These are phyloP conservation scores for Hemibagrus wyckioides DNA, from an alignment of 2,113 vertebrate species.

Conservation along the genomic window DNA sequence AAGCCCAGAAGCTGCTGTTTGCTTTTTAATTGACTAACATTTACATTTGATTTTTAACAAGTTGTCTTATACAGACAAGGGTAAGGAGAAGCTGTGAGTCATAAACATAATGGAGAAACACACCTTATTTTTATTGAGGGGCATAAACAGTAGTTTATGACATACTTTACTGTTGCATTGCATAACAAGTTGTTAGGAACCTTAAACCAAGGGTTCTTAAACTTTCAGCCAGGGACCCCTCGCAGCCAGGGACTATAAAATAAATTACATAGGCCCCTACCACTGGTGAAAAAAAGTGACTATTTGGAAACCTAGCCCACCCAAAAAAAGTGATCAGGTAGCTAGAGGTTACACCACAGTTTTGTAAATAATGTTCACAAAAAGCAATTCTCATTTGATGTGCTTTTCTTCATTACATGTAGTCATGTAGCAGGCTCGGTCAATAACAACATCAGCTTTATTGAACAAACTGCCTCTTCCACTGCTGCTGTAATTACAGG, in stretches of 20 bases:
- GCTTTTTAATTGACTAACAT: slow-evolving; percentile 70
- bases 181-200: slow-evolving; percentile 60
- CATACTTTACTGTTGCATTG: slow-evolving; percentile 66
- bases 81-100: slow-evolving; percentile 52
- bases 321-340: neutral
- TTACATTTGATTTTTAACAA: slow-evolving; percentile 69
- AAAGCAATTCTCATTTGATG: neutral
- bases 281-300: neutral
- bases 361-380: neutral
- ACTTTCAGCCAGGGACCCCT: neutral
- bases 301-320: neutral
- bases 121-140: slow-evolving; percentile 73
- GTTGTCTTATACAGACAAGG: slow-evolving; percentile 66
- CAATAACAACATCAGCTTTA: neutral
- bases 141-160: slow-evolving; percentile 80
- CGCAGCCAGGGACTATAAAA: neutral
- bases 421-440: neutral
- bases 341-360: neutral
- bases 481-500: neutral
- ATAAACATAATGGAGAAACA: slow-evolving; percentile 68
- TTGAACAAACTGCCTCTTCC: neutral
- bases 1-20: slow-evolving; percentile 64
- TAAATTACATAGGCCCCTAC: neutral
- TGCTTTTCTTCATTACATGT: neutral
- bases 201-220: neutral